phyloP scores from a whole-genome alignment of 37 sponge, comb jelly and placozoan genomes.

The Agelas oroides region DNA sequence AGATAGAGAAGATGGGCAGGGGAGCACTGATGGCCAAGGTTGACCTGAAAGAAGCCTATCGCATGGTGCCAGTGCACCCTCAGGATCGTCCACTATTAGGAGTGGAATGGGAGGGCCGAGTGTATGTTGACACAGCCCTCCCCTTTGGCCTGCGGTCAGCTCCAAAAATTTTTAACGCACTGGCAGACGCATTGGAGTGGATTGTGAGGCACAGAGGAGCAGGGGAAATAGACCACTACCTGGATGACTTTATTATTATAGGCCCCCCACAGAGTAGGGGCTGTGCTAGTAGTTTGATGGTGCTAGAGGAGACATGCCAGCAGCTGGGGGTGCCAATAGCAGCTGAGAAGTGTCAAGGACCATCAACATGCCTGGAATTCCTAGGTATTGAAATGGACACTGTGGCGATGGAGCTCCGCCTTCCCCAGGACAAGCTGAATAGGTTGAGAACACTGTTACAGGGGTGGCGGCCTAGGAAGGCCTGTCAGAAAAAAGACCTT shows the following conservation, averaged over 20 bases:
- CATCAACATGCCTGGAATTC: constrained; percentile 2
- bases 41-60: constrained; percentile 9
- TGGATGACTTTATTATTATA: constrained; percentile 9
- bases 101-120: constrained; percentile 16
- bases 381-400: no score
- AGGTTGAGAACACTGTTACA: background rate
- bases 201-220: background rate
- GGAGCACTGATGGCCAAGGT: constrained; percentile 25
- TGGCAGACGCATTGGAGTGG: constrained; percentile 16
- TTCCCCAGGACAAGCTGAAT: constrained; percentile 4
- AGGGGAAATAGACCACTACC: no score
- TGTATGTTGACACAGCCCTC: background rate
- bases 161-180: constrained; percentile 7
- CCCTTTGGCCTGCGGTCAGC: constrained; percentile 22
- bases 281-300: background rate
- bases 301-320: background rate
- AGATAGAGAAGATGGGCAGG: background rate
- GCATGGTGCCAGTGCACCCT: constrained; percentile 12
- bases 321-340: constrained; percentile 10
- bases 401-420: background rate
- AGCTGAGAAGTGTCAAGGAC: background rate
- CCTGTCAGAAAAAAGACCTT: background rate
- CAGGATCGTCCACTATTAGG: background rate
- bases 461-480: background rate
- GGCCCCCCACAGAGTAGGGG: background rate